Conservation (phyloP, 1,140 invertebrate species). For the Leptopilina boulardi region DNA sequence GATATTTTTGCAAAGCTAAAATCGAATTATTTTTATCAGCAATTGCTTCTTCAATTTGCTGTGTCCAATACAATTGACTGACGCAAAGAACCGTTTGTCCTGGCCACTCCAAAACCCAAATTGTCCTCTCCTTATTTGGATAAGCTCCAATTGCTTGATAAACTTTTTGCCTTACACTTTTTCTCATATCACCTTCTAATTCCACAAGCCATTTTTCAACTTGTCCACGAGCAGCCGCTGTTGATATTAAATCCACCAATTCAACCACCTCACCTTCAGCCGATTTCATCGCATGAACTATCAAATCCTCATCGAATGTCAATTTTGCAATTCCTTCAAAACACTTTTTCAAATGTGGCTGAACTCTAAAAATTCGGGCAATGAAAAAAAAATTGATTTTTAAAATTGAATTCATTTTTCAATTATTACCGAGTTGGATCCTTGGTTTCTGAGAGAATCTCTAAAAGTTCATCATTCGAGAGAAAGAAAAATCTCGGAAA, state of each 20-base stretch:
- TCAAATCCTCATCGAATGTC: conserved; percentile 90
- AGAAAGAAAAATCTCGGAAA: conserved; percentile 99
- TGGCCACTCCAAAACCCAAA: conserved; percentile 92
- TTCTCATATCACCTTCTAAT: conserved; percentile 91
- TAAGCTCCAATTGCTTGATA: conserved; percentile 82
- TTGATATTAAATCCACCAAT: conserved; percentile 88
- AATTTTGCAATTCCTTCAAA: conserved; percentile 94
- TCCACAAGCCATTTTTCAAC: conserved; percentile 98
- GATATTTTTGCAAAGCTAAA: conserved; percentile 58
- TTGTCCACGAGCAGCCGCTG: conserved; percentile 90
- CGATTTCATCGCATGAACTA: conserved; percentile 93
- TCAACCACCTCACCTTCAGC: conserved; percentile 91
- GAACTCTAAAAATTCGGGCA: conserved; percentile 80
- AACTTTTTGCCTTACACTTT: conserved; percentile 85
- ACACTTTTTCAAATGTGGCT: conserved; percentile 97
- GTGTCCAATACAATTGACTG: conserved; percentile 92
- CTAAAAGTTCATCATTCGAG: conserved; percentile 97
- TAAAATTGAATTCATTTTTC: conserved; percentile 1
- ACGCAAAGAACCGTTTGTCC: conserved; percentile 94
- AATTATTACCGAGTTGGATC: conserved; percentile 88
- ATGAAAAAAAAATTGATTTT: background rate
- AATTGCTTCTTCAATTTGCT: conserved; percentile 87
- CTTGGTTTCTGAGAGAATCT: conserved; percentile 97
- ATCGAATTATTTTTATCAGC: conserved; percentile 70
- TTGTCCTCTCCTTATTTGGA: conserved; percentile 78